A percentile compares a stretch with the other conserved stretches of the same genome.
Evolutionary conservation across 2,113 vertebrate genomes (phyloP).

Genomic region (Syngnathus scovelli): DNA sequence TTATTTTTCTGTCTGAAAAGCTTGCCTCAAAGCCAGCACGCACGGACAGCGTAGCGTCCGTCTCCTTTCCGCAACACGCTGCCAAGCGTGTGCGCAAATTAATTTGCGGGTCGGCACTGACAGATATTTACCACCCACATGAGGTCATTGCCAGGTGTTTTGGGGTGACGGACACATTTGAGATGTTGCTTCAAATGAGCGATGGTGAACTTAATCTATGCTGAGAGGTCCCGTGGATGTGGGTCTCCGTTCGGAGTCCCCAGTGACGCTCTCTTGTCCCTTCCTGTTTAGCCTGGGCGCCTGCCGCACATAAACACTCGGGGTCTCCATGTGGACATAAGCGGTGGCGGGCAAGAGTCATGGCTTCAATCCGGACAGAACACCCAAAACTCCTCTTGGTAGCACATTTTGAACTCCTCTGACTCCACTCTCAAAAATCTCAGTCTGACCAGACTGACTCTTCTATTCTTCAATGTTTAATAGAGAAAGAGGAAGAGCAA

Average conservation of each 20-base stretch:
- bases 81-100: conserved; percentile 25
- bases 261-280: conserved; percentile 80
- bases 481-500: conserved; percentile 26
- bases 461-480: background rate
- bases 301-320: conserved; percentile 87
- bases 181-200: conserved; percentile 27
- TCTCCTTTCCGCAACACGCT: conserved; percentile 8
- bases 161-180: conserved; percentile 19
- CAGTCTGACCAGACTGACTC: no score
- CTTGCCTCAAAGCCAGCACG: conserved; percentile 41
- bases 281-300: conserved; percentile 97
- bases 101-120: conserved; percentile 1
- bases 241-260: conserved; percentile 34
- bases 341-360: conserved; percentile 35
- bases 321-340: conserved; percentile 50
- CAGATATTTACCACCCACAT: conserved; percentile 24
- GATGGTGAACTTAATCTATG: conserved; percentile 21
- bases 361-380: conserved; percentile 60
- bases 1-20: conserved; percentile 67
- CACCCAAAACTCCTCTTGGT: no score
- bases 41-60: conserved; percentile 41
- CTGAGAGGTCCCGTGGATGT: conserved; percentile 22
- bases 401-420: no score
- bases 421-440: no score
- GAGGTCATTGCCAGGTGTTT: conserved; percentile 39